These are phyloP conservation scores for Merluccius polli DNA, from an alignment of 2,797 vertebrate genomes.

Conservation along the genomic window DNA sequence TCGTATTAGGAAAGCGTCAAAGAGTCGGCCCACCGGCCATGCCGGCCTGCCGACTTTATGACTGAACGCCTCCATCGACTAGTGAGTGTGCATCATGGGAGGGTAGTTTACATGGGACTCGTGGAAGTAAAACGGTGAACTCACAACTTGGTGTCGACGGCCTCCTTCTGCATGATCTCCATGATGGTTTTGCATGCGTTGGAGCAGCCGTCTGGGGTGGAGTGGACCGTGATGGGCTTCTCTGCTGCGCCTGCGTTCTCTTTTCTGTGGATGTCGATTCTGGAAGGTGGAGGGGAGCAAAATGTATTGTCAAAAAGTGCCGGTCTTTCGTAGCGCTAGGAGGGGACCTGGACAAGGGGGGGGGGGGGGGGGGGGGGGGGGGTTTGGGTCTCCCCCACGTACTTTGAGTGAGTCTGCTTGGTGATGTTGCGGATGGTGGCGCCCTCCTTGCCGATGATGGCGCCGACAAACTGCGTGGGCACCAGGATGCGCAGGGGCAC, in stretches of 20 bases:
- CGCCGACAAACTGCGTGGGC: conserved; percentile 96
- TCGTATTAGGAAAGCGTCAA: neutral
- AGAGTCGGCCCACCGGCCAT: neutral
- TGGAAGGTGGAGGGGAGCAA: conserved; percentile 42
- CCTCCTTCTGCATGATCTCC: conserved; percentile 99
- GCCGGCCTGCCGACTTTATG: neutral
- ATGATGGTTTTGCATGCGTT: conserved; percentile 93
- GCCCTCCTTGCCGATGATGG: conserved; percentile 98
- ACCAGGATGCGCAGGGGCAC: conserved; percentile 92
- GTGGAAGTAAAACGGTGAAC: conserved; percentile 50
- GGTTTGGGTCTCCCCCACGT: conserved; percentile 44
- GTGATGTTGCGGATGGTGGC: conserved; percentile 97
- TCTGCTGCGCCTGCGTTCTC: conserved; percentile 97
- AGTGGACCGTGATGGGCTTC: conserved; percentile 98
- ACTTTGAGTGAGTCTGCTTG: conserved; percentile 99
- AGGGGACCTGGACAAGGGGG: too few relatives aligned
- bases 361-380: too few relatives aligned
- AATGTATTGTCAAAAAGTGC: neutral
- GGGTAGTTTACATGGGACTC: neutral
- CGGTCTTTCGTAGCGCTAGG: neutral
- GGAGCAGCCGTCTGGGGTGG: conserved; percentile 94
- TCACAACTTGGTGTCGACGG: conserved; percentile 97
- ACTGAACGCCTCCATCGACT: neutral
- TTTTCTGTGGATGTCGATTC: conserved; percentile 98
- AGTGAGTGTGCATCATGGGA: neutral